Evolutionary conservation across 2,113 vertebrate species (phyloP).

Genomic region (Hyperopisus bebe): DNA sequence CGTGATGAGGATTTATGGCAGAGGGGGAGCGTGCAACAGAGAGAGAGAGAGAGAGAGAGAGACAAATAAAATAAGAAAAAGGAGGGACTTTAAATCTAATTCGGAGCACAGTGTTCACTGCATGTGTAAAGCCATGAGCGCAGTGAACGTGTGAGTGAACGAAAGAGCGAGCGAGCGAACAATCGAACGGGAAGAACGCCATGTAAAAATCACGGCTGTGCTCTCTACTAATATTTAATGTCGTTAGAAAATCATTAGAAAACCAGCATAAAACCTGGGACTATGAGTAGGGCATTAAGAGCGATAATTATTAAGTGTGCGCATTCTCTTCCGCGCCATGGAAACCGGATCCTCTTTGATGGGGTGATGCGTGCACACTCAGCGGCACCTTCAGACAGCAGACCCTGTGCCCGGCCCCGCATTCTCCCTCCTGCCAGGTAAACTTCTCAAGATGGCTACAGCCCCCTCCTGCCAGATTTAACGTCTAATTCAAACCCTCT

Average conservation of each 20-base stretch:
- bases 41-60: constrained; percentile 29
- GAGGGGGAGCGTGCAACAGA: constrained; percentile 10
- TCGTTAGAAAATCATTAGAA: constrained; percentile 81
- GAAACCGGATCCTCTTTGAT: constrained; percentile 64
- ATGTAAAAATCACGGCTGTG: constrained; percentile 67
- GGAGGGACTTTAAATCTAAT: constrained; percentile 68
- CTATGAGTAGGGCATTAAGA: constrained; percentile 76
- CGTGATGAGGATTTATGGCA: constrained; percentile 26
- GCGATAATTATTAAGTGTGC: constrained; percentile 73
- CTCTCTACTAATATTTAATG: constrained; percentile 77
- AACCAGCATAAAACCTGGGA: constrained; percentile 75
- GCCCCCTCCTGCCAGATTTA: constrained; percentile 3
- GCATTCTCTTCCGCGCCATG: constrained; percentile 58
- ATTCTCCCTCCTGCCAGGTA: constrained; percentile 47
- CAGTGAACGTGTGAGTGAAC: not conserved
- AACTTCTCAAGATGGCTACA: constrained; percentile 54
- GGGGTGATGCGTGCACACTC: constrained; percentile 57
- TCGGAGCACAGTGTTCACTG: constrained; percentile 65
- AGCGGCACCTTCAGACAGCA: constrained; percentile 65
- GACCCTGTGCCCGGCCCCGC: constrained; percentile 50
- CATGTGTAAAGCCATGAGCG: constrained; percentile 55
- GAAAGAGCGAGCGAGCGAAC: not conserved
- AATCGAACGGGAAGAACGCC: constrained; percentile 42
- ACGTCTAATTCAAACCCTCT: constrained; percentile 49
- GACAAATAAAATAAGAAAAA: constrained; percentile 69